phyloP scores from a whole-genome alignment of 2,113 vertebrate species.

The Hemichromis elongatus region DNA sequence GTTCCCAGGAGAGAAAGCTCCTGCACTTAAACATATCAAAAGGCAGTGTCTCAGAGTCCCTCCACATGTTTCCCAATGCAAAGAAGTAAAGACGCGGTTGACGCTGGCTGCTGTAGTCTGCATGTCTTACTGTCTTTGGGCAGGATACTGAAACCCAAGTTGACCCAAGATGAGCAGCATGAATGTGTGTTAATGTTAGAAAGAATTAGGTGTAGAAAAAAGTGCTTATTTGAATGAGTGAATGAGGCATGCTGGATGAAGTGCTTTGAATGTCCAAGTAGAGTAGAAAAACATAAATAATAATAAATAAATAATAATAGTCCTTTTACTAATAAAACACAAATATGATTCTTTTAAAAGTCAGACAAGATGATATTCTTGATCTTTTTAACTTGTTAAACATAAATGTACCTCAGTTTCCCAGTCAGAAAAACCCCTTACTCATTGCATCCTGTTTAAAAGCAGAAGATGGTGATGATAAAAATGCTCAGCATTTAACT shows the following conservation, averaged over 20 bases:
- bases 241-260: background rate
- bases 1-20: background rate
- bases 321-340: background rate
- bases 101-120: background rate
- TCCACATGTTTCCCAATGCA: fast-evolving
- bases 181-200: background rate
- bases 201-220: background rate
- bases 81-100: background rate
- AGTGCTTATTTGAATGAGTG: background rate
- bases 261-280: background rate
- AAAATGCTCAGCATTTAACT: background rate
- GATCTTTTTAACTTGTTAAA: background rate
- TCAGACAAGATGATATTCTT: background rate
- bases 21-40: background rate
- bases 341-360: background rate
- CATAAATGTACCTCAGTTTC: fast-evolving
- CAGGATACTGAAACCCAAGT: background rate
- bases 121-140: background rate
- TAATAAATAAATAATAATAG: too few species aligned
- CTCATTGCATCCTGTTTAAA: background rate
- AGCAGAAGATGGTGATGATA: background rate
- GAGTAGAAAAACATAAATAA: background rate
- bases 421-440: fast-evolving
- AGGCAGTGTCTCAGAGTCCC: background rate
- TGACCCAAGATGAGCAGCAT: background rate